phyloP scores from a whole-genome alignment of 2,888 invertebrate genomes.

The Serripes groenlandicus region DNA sequence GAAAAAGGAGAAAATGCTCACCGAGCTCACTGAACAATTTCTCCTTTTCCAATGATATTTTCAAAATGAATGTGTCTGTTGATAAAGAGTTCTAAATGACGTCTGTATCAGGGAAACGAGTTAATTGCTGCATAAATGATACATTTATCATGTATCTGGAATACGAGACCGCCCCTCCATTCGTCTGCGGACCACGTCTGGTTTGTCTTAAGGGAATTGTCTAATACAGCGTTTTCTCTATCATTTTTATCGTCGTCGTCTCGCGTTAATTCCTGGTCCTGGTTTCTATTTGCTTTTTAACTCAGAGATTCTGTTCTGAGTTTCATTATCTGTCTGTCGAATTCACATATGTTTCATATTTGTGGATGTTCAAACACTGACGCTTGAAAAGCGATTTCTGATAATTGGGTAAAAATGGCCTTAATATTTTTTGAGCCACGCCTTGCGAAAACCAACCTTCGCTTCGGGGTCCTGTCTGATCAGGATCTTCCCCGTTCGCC shows the following conservation, averaged over 20 bases:
- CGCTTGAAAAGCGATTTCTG: no score
- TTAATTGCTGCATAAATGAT: conserved; percentile 26
- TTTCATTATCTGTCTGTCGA: conserved; percentile 13
- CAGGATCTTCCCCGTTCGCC: no score
- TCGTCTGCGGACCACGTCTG: conserved; percentile 18
- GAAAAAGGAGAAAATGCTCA: no score
- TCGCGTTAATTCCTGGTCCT: conserved; percentile 18
- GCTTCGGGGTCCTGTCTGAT: no score
- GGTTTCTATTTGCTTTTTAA: conserved; percentile 13
- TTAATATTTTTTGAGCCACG: no score
- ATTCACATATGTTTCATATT: conserved; percentile 1
- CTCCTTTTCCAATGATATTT: no score
- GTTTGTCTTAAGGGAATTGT: conserved; percentile 24
- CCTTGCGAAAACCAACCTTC: no score
- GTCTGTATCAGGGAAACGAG: not conserved
- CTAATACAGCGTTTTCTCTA: conserved; percentile 14
- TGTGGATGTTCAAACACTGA: not conserved
- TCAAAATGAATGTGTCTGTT: no score
- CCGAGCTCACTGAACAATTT: no score
- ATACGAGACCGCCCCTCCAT: not conserved
- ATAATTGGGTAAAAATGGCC: no score
- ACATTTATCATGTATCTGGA: conserved; percentile 24
- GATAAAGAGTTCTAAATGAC: not conserved
- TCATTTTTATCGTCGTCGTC: conserved; percentile 25
- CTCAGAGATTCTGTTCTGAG: conserved; percentile 1